A percentile compares a stretch with the other conserved stretches of the same genome.
Conservation (phyloP, 2,888 invertebrate genomes). For the Hesperia comma region DNA sequence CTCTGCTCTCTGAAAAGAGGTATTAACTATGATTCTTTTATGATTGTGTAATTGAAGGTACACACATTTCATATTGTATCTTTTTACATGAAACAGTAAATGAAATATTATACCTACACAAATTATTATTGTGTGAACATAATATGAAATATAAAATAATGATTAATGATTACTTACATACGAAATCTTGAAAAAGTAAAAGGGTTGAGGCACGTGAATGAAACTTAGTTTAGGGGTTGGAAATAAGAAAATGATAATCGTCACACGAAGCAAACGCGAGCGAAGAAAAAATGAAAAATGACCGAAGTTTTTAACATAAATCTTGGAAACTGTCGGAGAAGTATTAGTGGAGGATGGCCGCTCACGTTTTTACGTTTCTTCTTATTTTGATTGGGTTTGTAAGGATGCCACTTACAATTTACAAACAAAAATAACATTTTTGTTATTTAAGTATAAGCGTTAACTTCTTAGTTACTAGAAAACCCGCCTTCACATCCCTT, state of each 20-base stretch:
- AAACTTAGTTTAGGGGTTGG: slow-evolving; percentile 53
- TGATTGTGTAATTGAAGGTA: too few relatives aligned
- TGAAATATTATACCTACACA: too few relatives aligned
- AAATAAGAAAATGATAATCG: slow-evolving; percentile 75
- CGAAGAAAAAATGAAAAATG: slow-evolving; percentile 75
- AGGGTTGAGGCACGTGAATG: slow-evolving; percentile 45
- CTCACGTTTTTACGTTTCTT: slow-evolving; percentile 48
- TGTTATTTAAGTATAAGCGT: too few relatives aligned
- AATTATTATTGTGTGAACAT: too few relatives aligned
- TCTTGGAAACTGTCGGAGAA: slow-evolving; percentile 72
- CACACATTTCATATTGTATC: too few relatives aligned
- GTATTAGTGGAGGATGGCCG: slow-evolving; percentile 67
- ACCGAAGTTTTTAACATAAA: slow-evolving; percentile 80
- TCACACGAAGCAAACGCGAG: slow-evolving; percentile 65
- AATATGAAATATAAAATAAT: slow-evolving; percentile 3
- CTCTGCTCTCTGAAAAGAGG: too few relatives aligned
- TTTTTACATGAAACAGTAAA: too few relatives aligned
- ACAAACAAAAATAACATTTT: neutral
- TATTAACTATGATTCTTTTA: too few relatives aligned
- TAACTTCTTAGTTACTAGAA: too few relatives aligned
- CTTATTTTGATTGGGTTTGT: slow-evolving; percentile 43
- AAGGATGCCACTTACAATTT: slow-evolving; percentile 18
- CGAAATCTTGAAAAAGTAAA: slow-evolving; percentile 45
- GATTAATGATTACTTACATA: slow-evolving; percentile 31
- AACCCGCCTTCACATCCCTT: too few relatives aligned